Conservation (phyloP, 1,140 invertebrate genomes). For the Cherax quadricarinatus region DNA sequence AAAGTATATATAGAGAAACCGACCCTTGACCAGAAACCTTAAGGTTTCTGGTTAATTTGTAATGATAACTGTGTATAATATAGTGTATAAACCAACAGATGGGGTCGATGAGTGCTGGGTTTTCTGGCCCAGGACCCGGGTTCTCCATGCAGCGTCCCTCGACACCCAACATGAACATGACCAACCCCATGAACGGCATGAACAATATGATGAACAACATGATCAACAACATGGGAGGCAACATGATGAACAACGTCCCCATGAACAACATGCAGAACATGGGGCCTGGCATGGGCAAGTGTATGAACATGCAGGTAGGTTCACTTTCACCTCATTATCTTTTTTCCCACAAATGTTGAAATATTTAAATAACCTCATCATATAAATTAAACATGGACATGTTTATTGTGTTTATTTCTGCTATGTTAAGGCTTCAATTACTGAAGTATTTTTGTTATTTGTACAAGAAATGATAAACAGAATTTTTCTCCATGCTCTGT, state of each 20-base stretch:
- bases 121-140: slow-evolving; percentile 59
- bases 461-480: neutral
- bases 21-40: too few species aligned
- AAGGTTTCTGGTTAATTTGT: too few species aligned
- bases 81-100: slow-evolving; percentile 43
- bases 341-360: neutral
- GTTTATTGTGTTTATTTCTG: too few species aligned
- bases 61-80: too few species aligned
- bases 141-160: slow-evolving; percentile 68
- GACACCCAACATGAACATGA: slow-evolving; percentile 72
- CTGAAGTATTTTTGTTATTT: neutral
- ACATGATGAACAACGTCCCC: slow-evolving; percentile 70
- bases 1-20: too few species aligned
- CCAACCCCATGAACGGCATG: slow-evolving; percentile 74
- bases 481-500: neutral
- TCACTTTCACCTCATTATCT: neutral
- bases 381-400: too few species aligned
- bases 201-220: slow-evolving; percentile 74
- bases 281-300: slow-evolving; percentile 73
- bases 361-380: too few species aligned
- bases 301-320: slow-evolving; percentile 74
- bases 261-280: slow-evolving; percentile 72
- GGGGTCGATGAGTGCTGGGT: slow-evolving; percentile 61
- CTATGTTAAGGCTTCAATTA: too few species aligned
- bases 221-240: slow-evolving; percentile 73